Evolutionary conservation across 2,888 invertebrate genomes (phyloP), one percentile per base, ranked within the genome.

Genomic region (Graphium colonna): DNA sequence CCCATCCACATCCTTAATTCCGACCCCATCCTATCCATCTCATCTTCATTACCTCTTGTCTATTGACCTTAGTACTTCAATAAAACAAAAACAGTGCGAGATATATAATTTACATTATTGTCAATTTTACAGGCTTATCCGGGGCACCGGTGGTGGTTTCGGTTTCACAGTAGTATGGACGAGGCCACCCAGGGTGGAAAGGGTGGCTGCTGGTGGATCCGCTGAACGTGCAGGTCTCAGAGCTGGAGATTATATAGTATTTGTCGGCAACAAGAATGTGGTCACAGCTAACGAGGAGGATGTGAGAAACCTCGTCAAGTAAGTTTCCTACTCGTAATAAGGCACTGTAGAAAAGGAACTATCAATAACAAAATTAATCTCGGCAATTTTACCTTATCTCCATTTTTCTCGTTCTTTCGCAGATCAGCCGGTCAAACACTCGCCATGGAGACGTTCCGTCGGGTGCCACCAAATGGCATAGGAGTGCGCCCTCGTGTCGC

Each of bases 121-220:
- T 10, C 18, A 39, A 1, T 12, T 42, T 62, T 63, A 1, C 71
- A 89, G 88, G 63, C 65, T 89, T 15, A 66, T 82, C 49, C 78
- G 94, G 1, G 91, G 90, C 1, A 77, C 86, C 7, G 88, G 83
- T 18, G 90, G 91, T n/a, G 95, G 95, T 17, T 95, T 94, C 65
- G 96, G 96, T 12, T 96, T 96, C 82, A 96, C 96, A 3, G 94
- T 96, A 49, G 96, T 96, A 0, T 96, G 96, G 96, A 96, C 96
- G 4, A 93, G 95, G 69, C 96, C 96, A 0, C 96, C 96, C 2
- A 91, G 96, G 16, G 94, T 97, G 40, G 96, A 96, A 73, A 90
- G 96, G 55, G 95, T 96, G 10, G 96, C 96, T 56, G 92, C 94
- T 0, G 94, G 94, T 1, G 91, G 95, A 10, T 94, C 96, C 3